phyloP scores from a whole-genome alignment of 2,888 invertebrate genomes.

The Aphelenchoides bicaudatus region DNA sequence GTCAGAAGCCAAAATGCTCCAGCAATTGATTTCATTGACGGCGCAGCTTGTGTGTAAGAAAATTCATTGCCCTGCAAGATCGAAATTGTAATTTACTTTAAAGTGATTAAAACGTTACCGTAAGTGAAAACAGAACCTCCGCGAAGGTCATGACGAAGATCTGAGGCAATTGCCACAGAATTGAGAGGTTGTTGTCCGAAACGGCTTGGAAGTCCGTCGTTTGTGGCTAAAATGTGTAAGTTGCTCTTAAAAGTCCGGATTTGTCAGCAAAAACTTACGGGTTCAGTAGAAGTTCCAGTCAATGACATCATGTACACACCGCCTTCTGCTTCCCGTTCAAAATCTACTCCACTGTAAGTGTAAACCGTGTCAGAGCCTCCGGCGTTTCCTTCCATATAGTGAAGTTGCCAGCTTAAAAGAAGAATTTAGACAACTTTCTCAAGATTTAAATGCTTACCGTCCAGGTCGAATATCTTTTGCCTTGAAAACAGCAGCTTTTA shows the following conservation, averaged over 20 bases:
- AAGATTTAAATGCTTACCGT: slow-evolving; percentile 33
- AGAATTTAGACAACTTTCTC: too few species aligned
- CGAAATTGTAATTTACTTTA: too few species aligned
- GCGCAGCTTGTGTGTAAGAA: slow-evolving; percentile 69
- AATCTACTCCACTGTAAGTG: too few species aligned
- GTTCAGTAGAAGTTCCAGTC: slow-evolving; percentile 28
- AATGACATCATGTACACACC: slow-evolving; percentile 43
- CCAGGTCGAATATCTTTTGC: slow-evolving; percentile 52
- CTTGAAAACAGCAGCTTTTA: slow-evolving; percentile 23
- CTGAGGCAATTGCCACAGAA: slow-evolving; percentile 63
- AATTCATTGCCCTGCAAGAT: too few species aligned
- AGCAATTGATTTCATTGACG: slow-evolving; percentile 87
- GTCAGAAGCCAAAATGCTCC: slow-evolving; percentile 70
- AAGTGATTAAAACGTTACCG: too few species aligned
- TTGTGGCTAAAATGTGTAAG: neutral
- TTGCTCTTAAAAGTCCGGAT: too few species aligned
- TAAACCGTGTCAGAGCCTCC: slow-evolving; percentile 43
- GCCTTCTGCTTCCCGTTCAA: slow-evolving; percentile 45
- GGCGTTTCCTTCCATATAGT: slow-evolving; percentile 36
- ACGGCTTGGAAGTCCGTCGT: slow-evolving; percentile 15
- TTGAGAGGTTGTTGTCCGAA: slow-evolving; percentile 55
- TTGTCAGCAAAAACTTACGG: neutral
- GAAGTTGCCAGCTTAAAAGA: slow-evolving; percentile 38
- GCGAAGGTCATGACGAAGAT: slow-evolving; percentile 64
- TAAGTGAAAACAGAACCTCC: slow-evolving; percentile 64